Base-by-base conservation (phyloP, 2,888 invertebrate species). In the Xanthorhoe spadicearia region DNA sequence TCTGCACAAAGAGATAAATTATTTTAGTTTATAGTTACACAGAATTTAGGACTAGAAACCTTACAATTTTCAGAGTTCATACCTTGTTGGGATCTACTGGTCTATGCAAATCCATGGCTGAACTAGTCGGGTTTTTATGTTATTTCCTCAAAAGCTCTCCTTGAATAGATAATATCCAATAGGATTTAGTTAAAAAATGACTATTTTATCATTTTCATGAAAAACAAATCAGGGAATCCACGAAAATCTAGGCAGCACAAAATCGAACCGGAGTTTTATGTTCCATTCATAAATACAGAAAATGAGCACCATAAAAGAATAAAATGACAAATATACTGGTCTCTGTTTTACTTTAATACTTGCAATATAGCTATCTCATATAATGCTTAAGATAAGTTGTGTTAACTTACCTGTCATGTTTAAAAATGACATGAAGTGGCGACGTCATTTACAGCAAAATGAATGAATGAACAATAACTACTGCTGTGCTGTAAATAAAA, bases 41-140 rank as follows among this genome's bases (percentile, higher is more conserved):
- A 23, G 6, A 50, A 9, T 19, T 5, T 15, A 23, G 4, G 5
- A 2, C 9, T 32, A n/a, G 19, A n/a, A 48, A 51, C 51, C 28
- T 1, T 28, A 23, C 15, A 10, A 28, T 48, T 48, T 56, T 56
- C 28, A 49, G 48, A 69, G 73, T 50, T 61, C 61, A 55, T 70
- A 92, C 92, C 91, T 93, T 93, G 77, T 93, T 93, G 1, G 89
- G 85, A 69, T 93, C 93, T 10, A 93, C 92, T 58, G 93, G 93
- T 73, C 81, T 83, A 72, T 93, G 93, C 48, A 93, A 88, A 85
- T 93, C 93, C 93, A 93, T 93, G 73, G 46, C 32, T 9, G 15
- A 46, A 23, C 8, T 49, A 4, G 38, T 43, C 10, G 3, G 0
- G 9, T 35, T 54, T n/a, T 46, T 3, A 9, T 49, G 23, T 15